Evolutionary conservation across 2,113 vertebrate genomes (phyloP).

Genomic region (Hippotragus niger): DNA sequence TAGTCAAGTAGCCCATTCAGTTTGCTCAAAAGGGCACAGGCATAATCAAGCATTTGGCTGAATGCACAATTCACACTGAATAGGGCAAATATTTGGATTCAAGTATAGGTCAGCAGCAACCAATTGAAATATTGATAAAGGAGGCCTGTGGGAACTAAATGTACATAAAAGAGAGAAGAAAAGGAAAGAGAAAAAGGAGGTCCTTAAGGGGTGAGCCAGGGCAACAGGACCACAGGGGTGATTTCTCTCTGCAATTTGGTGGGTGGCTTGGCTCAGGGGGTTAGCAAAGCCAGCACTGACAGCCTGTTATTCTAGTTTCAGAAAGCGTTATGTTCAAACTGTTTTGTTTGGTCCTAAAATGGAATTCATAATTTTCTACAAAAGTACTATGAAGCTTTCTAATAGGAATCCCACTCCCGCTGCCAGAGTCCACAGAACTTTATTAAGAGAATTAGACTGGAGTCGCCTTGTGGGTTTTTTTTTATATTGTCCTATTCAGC

Average conservation of each 20-base stretch:
- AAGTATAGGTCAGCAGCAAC: conserved; percentile 71
- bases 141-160: conserved; percentile 79
- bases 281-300: background rate
- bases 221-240: background rate
- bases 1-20: conserved; percentile 71
- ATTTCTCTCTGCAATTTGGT: background rate
- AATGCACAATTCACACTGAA: conserved; percentile 74
- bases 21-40: conserved; percentile 70
- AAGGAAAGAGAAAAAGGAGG: conserved; percentile 7
- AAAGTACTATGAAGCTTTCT: background rate
- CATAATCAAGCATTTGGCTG: conserved; percentile 71
- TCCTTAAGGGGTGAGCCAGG: conserved; percentile 45
- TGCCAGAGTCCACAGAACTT: background rate
- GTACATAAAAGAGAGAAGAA: conserved; percentile 71
- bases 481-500: background rate
- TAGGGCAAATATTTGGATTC: conserved; percentile 82
- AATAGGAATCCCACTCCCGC: background rate
- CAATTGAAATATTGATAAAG: conserved; percentile 77
- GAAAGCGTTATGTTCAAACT: background rate
- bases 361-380: background rate
- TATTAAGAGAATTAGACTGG: background rate
- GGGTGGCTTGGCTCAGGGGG: background rate
- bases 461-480: background rate
- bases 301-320: background rate
- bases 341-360: background rate